Evolutionary conservation across 2,888 invertebrate genomes (phyloP), one percentile per base, ranked within the genome.

Genomic region (Galeruca laticollis): DNA sequence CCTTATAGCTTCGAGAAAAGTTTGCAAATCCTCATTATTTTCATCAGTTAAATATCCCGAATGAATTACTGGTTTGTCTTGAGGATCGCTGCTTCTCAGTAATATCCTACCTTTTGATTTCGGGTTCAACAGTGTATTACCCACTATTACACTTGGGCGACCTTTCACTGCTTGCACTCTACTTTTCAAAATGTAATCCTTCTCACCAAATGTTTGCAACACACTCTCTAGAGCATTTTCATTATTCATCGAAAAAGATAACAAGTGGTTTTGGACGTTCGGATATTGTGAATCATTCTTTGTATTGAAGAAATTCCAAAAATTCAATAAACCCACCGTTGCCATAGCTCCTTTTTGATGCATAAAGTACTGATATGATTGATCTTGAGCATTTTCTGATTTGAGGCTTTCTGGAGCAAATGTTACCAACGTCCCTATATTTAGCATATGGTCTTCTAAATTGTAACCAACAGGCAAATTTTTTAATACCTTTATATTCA

Each of bases 31-130:
- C 15, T 90, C 87, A 0, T 84, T 92, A 65, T 86, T 82, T 0
- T 84, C 77, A 20, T 90, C 87, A 0, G 86, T 81, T 31, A 93
- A 87, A 81, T 92, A 93, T 77, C 91, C 91, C 1, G 91, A 86
- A 76, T 89, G 85, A 56, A 93, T 89, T 26, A 87, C 77, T 0
- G 92, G 92, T 63, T 88, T 84, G 6, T 90, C 89, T 31, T 84
- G 81, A 0, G 91, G 90, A 80, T 92, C 82, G 0, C 82, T 83
- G 0, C 88, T 88, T 51, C 82, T 82, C 13, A 93, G 81, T 68
- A 86, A 84, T 3, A 93, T 79, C 69, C 81, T 81, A n/a, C 91
- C 91, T 54, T 85, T 86, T 0, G 89, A 89, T 81, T 87, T 86
- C 0, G 89, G 89, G 51, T 79, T 80, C 1, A 80, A 62, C 10